Evolutionary conservation across 2,797 vertebrate genomes (phyloP).

Genomic region (Spea hammondii): DNA sequence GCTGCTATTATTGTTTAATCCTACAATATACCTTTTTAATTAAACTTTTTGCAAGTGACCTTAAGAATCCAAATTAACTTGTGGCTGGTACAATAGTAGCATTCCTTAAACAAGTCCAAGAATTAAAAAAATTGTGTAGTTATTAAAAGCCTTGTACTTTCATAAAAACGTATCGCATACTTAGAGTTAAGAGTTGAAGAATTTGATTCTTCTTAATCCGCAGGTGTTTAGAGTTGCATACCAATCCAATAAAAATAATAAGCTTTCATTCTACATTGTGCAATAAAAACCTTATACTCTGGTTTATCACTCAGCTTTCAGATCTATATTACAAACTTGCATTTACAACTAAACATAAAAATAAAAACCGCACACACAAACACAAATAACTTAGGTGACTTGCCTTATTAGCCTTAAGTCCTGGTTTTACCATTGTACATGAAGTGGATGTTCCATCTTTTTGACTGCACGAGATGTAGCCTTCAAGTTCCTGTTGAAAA

Average conservation of each 20-base stretch:
- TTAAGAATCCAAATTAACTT: too few species aligned
- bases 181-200: neutral
- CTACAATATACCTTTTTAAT: too few species aligned
- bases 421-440: conserved; percentile 56
- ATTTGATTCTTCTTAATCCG: neutral
- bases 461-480: conserved; percentile 1
- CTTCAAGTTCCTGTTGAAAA: conserved; percentile 60
- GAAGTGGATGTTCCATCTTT: conserved; percentile 34
- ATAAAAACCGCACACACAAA: neutral
- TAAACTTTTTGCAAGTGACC: too few species aligned
- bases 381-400: conserved; percentile 12
- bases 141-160: neutral
- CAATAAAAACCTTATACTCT: neutral
- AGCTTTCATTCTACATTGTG: neutral
- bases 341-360: too few species aligned
- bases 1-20: too few species aligned
- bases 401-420: conserved; percentile 56
- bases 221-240: neutral
- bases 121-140: too few species aligned
- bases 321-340: too few species aligned
- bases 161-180: neutral
- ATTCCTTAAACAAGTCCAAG: too few species aligned
- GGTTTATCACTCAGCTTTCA: neutral
- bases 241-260: neutral
- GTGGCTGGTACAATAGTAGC: too few species aligned